Base-by-base conservation (phyloP, 2,888 invertebrate genomes). In the Drosophila hamatofila region DNA sequence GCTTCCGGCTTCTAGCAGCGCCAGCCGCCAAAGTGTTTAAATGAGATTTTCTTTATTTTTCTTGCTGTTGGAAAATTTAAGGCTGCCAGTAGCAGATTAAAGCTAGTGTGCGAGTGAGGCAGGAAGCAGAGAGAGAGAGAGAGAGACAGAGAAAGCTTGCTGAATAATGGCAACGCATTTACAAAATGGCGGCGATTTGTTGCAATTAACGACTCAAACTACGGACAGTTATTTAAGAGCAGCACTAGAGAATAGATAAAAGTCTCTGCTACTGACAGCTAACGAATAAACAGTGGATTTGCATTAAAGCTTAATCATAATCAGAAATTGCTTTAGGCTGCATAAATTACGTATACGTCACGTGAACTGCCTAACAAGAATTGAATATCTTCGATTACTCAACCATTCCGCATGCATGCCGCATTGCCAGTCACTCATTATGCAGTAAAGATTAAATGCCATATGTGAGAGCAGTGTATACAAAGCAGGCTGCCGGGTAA, bases 111-210 rank as follows among this genome's bases (percentile, higher is more conserved):
- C 35, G 11, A 39, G 33, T 4, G 35, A 16, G 23, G 23, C 35
- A 23, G 35, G 5, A 25, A 11, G 25, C 3, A 39, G 44, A 3
- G 41, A 21, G 33, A 37, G 25, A 12, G 63, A 44, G 23, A 14
- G 21, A 2, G 21, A 23, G 18, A 41, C 48, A 2, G 18, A 7
- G 27, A 44, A 25, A 3, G n/a, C 39, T 11, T 44, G 16, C 69
- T 84, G 59, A 84, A 56, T 84, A 86, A 86, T 87, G 76, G 75
- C 67, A 49, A 25, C 63, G 59, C 76, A 80, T 75, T 82, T 61
- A 62, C 66, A 73, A 80, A 87, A 87, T 81, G 82, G 72, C 72
- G 73, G 76, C 89, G 70, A 86, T 87, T 86, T 88, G 89, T 83
- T 87, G 87, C 80, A 86, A 86, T 86, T 86, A 86, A 78, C 80